These are phyloP conservation scores for Podilymbus podiceps DNA, from an alignment of 2,113 vertebrate species.

Conservation along the genomic window DNA sequence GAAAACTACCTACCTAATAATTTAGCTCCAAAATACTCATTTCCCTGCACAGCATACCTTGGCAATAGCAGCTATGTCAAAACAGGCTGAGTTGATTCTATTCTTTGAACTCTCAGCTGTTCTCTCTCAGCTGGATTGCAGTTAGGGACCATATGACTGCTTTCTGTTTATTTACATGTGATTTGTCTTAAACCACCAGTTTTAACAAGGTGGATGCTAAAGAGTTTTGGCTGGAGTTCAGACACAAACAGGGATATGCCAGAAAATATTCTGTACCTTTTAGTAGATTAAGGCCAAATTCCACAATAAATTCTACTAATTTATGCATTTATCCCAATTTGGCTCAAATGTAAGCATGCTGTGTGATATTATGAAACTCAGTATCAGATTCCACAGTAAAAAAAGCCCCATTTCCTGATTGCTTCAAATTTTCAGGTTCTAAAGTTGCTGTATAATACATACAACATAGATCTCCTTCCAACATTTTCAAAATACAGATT, in stretches of 20 bases:
- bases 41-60: slow-evolving; percentile 37
- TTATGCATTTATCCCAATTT: slow-evolving; percentile 14
- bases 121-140: slow-evolving; percentile 41
- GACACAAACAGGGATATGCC: background rate
- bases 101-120: slow-evolving; percentile 47
- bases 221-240: background rate
- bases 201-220: background rate
- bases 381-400: background rate
- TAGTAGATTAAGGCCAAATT: slow-evolving; percentile 5
- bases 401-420: background rate
- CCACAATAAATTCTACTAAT: slow-evolving; percentile 9
- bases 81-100: slow-evolving; percentile 26
- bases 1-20: background rate
- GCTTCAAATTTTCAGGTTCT: background rate
- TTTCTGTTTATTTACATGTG: slow-evolving; percentile 16
- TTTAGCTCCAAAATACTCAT: slow-evolving; percentile 20
- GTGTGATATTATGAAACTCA: slow-evolving; percentile 2
- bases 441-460: background rate
- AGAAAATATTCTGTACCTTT: background rate
- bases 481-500: background rate
- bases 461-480: background rate
- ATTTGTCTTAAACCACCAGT: slow-evolving; percentile 1
- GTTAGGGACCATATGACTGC: slow-evolving; percentile 34
- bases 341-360: slow-evolving; percentile 17
- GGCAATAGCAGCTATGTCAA: slow-evolving; percentile 27